These are phyloP conservation scores for Lipotes vexillifer DNA, from an alignment of 2,113 vertebrate species.

Conservation along the genomic window DNA sequence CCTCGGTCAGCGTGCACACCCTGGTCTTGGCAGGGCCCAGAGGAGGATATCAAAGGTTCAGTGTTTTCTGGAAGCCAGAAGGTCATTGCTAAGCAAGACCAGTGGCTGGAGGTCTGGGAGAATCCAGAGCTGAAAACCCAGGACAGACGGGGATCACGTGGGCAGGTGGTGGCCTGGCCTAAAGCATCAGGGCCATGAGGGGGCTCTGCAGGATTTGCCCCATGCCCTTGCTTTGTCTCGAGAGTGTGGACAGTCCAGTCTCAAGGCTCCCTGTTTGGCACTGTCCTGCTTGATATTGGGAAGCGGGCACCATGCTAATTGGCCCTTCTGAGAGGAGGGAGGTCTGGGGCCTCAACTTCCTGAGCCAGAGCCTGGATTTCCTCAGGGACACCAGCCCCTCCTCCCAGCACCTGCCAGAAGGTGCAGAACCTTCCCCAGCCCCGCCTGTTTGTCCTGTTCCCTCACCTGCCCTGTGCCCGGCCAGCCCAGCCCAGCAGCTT, in stretches of 20 bases:
- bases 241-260: not conserved
- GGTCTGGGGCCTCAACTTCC: not conserved
- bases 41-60: not conserved
- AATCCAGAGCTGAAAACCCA: not conserved
- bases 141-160: accelerated
- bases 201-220: accelerated
- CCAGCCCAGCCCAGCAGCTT: not conserved
- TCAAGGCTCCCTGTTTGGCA: not conserved
- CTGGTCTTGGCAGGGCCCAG: not conserved
- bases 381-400: not conserved
- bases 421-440: not conserved
- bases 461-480: not conserved
- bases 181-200: accelerated
- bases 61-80: not conserved
- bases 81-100: not conserved
- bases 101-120: not conserved
- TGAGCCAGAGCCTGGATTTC: not conserved
- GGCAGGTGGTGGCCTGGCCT: not conserved
- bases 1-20: too few relatives aligned
- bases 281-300: not conserved
- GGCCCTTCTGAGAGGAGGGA: not conserved
- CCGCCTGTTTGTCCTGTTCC: not conserved
- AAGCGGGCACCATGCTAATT: not conserved
- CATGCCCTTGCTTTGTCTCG: not conserved
- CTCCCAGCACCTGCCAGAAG: not conserved